phyloP scores from a whole-genome alignment of 2,888 invertebrate genomes.

The Tanypteryx hageni region DNA sequence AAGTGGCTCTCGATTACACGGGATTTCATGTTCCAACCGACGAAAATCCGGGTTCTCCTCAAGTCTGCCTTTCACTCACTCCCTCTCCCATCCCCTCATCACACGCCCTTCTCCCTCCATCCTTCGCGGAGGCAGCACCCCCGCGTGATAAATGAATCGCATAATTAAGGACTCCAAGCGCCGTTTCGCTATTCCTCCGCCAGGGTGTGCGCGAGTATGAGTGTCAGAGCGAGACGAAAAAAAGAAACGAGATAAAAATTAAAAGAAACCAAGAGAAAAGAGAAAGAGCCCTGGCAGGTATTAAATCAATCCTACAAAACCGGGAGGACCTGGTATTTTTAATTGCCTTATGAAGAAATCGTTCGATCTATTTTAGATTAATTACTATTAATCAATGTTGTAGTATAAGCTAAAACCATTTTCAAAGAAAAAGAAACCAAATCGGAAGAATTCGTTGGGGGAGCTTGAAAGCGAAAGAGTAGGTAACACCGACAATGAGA shows the following conservation, averaged over 20 bases:
- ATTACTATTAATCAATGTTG: no score
- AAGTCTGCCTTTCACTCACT: not conserved
- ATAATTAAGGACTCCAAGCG: conserved; percentile 47
- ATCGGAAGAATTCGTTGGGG: no score
- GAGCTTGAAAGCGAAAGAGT: no score
- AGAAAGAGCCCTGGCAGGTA: not conserved
- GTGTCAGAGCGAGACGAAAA: not conserved
- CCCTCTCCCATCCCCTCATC: not conserved
- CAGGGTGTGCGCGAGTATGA: not conserved
- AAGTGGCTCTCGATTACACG: conserved; percentile 43
- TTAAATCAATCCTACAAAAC: not conserved
- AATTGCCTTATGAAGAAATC: no score
- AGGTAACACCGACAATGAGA: no score
- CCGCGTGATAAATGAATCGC: conserved; percentile 56
- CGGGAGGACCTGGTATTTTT: no score
- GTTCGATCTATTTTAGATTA: no score
- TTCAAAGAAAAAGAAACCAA: no score
- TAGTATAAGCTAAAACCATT: no score
- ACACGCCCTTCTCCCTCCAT: not conserved
- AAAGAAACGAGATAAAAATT: not conserved
- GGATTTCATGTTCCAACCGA: not conserved
- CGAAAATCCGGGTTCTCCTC: conserved; percentile 12
- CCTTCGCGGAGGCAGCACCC: not conserved
- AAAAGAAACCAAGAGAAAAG: not conserved
- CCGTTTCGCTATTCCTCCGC: not conserved